Base-by-base conservation (phyloP, 2,113 vertebrate genomes). In the Okapia johnstoni region DNA sequence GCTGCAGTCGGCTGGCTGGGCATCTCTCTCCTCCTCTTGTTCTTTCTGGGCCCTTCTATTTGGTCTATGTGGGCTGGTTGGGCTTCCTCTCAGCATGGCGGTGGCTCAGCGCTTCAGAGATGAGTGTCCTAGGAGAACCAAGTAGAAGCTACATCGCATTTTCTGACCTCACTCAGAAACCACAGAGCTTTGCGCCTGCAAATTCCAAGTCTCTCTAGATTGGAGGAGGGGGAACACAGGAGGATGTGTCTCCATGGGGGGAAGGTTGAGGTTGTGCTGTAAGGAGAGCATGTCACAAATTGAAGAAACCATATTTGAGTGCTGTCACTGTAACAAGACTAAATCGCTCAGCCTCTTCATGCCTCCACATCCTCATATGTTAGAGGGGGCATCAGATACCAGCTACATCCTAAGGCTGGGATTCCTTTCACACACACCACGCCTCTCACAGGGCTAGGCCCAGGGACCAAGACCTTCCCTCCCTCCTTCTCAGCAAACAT, bases 251-350 rank as follows among this genome's bases (percentile, higher is more conserved):
- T 63, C 23, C 40, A 0, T 0, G 5, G 9, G 15, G 33, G 52
- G 2, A 46, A 15, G 5, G 1, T 25, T 26, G 0, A 28, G 1
- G 0, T 4, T 1, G 3, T 3, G 5, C 40, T 23, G 2, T 8
- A 11, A 26, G 60, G 40, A 15, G 16, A 50, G 30, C 0, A 0
- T 23, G 50, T 66, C 73, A 25, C 16, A 7, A 26, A 46, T 5
- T 6, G 54, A 19, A 60, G 30, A 48, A 17, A 36, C 46, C 3
- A 33, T 17, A 25, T 33, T 17, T 5, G 54, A 7, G 55, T 11
- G 60, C 73, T 83, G 46, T 57, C 84, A 2, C 70, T 9, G 70
- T 15, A 46, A 52, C 2, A 0, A 7, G 54, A 76, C 46, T 84
- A 6, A 40, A 23, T 1, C 5, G 3, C 43, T 28, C 26, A 9